Percentiles rank a stretch among this genome's conserved stretches.
These are phyloP conservation scores for Caenorhabditis remanei DNA, from an alignment of 1,140 invertebrate species.

Conservation along the genomic window DNA sequence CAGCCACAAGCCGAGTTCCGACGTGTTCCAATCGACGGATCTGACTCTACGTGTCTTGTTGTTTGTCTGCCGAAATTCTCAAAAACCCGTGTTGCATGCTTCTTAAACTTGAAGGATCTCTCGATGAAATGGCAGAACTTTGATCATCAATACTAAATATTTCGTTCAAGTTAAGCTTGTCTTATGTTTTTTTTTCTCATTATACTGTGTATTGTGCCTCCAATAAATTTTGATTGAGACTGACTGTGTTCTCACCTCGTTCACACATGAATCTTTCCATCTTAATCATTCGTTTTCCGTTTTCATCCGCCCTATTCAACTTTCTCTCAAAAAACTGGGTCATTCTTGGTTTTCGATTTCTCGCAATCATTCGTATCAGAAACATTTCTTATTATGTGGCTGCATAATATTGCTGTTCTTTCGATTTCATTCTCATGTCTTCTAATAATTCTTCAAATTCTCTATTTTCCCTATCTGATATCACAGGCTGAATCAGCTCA, in stretches of 20 bases:
- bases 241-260: not conserved
- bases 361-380: too few species aligned
- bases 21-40: conserved; percentile 15
- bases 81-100: conserved; percentile 35
- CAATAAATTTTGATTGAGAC: too few species aligned
- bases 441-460: conserved; percentile 30
- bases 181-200: too few species aligned
- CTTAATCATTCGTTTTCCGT: not conserved
- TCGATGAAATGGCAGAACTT: conserved; percentile 28
- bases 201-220: too few species aligned
- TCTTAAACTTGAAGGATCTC: conserved; percentile 8
- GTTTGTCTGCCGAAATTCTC: conserved; percentile 35
- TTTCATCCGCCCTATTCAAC: not conserved
- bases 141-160: conserved; percentile 32
- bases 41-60: not conserved
- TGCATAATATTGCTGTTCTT: conserved; percentile 37
- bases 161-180: not conserved
- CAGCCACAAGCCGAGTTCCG: conserved; percentile 36
- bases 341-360: conserved; percentile 5
- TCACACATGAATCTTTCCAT: not conserved
- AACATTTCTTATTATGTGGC: not conserved
- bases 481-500: conserved; percentile 42
- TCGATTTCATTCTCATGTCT: conserved; percentile 45
- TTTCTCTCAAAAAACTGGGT: conserved; percentile 28
- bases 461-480: conserved; percentile 24